A percentile compares a stretch with the other conserved stretches of the same genome.
Evolutionary conservation across 1,140 invertebrate species (phyloP).

Genomic region (Caerostris extrusa): DNA sequence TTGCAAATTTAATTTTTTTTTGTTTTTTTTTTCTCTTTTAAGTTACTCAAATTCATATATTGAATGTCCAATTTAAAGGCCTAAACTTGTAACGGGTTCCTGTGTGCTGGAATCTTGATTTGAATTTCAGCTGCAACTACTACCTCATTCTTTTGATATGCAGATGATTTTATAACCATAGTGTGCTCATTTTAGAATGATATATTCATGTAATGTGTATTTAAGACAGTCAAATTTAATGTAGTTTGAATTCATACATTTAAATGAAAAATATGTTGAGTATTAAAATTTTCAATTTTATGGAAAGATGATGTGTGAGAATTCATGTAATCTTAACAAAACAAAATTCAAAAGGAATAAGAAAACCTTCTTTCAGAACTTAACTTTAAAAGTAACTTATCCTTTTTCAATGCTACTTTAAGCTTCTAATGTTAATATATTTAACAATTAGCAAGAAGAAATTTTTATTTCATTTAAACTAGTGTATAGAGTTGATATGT

Average conservation of each 20-base stretch:
- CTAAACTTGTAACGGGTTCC: constrained; percentile 39
- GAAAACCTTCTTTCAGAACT: too few relatives aligned
- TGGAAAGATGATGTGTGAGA: background rate
- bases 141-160: constrained; percentile 66
- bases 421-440: too few relatives aligned
- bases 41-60: background rate
- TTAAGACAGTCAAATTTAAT: constrained; percentile 8
- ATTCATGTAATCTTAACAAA: background rate
- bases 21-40: background rate
- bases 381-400: too few relatives aligned
- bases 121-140: constrained; percentile 57
- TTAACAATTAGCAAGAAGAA: too few relatives aligned
- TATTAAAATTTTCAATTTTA: background rate
- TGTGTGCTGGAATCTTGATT: constrained; percentile 41
- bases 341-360: too few relatives aligned
- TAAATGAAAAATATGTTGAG: background rate
- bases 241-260: constrained; percentile 27
- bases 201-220: constrained; percentile 66
- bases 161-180: constrained; percentile 62
- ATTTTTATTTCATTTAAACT: too few relatives aligned
- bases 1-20: background rate
- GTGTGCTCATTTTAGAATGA: constrained; percentile 49
- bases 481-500: too few relatives aligned
- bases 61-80: background rate
- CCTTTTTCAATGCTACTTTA: too few relatives aligned